Evolutionary conservation across 1,140 invertebrate species (phyloP), one percentile per base, ranked within the genome.

Genomic region (Nasonia giraulti): DNA sequence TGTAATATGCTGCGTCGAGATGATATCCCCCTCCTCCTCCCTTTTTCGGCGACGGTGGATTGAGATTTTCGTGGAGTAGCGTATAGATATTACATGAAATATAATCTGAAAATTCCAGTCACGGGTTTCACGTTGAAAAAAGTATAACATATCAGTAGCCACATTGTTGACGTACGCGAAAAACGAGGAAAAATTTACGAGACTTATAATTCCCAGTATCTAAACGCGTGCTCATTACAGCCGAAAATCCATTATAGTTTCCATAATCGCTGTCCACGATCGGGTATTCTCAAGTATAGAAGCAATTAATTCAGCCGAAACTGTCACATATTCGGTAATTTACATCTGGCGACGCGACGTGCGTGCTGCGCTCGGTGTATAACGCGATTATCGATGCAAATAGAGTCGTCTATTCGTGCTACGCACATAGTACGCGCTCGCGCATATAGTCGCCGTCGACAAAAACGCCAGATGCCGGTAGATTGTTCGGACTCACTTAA

Each of bases 291-390:
- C 3, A 77, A 47, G 17, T 23, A 27, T 27, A 6, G 50, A 62
- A 33, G 31, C 50, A 79, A 79, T 33, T 44, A 47, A 76, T 76
- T 17, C 77, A 66, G 50, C 10, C 27, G 33, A 79, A 62, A 79
- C 66, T 50, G 77, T 79, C 77, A 50, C 76, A 77, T 55, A 55
- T 77, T 77, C 11, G 75, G 44, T 50, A 7, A 77, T 78, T 62
- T 78, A 31, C 23, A 62, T 50, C 76, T 31, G 47, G 23, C n/a
- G 73, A 75, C 37, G 50, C 37, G 50, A 31, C n/a, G 44, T 20
- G 37, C 74, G 5, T 44, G 40, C 10, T 37, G 33, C 3, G 33
- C 33, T 37, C 33, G 33, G 44, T 23, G 11, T 27, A 27, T 66
- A 71, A 71, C 68, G 14, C 27, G 6, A 33, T 71, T 71, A 71